Conservation (phyloP, 2,113 vertebrate genomes). For the Lycaon pictus region DNA sequence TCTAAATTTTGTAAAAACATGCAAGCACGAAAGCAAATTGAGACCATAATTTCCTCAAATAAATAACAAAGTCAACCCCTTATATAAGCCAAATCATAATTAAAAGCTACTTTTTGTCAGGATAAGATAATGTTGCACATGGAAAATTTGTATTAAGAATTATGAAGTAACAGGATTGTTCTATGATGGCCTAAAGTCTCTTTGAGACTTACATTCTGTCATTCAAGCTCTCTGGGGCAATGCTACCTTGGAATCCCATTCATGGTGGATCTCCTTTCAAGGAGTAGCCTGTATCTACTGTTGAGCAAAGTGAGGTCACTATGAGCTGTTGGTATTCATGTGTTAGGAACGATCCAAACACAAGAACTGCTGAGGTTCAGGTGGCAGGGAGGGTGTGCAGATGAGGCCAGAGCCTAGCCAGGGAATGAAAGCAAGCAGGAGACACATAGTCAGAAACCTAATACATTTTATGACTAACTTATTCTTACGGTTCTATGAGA, state of each 20-base stretch:
- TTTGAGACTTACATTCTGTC: background rate
- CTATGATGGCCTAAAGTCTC: background rate
- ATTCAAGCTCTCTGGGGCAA: background rate
- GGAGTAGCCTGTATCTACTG: background rate
- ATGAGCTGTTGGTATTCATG: background rate
- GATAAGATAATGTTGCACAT: background rate
- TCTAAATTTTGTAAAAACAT: background rate
- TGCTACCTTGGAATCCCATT: background rate
- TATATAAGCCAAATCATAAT: background rate
- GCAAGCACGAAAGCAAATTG: background rate
- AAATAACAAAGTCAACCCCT: conserved; percentile 17
- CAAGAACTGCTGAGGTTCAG: background rate
- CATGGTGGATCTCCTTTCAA: background rate
- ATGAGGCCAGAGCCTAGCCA: background rate
- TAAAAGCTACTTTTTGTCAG: background rate
- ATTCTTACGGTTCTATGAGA: background rate
- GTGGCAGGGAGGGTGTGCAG: background rate
- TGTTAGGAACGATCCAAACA: background rate
- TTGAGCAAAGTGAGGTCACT: conserved; percentile 43
- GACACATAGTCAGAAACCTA: background rate
- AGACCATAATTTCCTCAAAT: background rate
- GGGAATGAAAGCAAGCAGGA: background rate
- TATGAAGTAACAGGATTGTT: background rate
- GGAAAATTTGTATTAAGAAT: background rate
- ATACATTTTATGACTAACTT: background rate